Evolutionary conservation across 1,140 invertebrate species (phyloP), one percentile per base, ranked within the genome.

Genomic region (Melipona quadrifasciata): DNA sequence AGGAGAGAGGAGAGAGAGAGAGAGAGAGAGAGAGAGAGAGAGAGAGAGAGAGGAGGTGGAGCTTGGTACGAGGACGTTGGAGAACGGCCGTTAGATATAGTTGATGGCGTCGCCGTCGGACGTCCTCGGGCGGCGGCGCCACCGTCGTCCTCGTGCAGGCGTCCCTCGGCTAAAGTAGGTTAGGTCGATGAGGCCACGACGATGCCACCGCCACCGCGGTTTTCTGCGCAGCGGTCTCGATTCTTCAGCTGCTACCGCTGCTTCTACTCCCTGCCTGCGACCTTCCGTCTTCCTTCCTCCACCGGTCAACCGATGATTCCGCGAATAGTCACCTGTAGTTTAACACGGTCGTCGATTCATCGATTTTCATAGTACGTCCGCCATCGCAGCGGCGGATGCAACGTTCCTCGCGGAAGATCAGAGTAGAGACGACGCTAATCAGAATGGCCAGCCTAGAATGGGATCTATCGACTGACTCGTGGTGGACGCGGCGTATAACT

Each of bases 151-250:
- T 87, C 89, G 91, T 86, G 86, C 88, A 70, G 84, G 87, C 86
- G 87, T 91, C 88, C 86, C 88, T 88, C 89, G 76, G 74, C 75
- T 86, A 86, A 93, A 93, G 92, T 93, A 92, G 92, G 92, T 93
- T 93, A 93, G 92, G 92, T 93, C 92, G 92, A 93, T 92, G 92
- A 92, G 91, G 86, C 92, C 89, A 92, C 91, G 85, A 91, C 89
- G 89, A 88, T 89, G 86, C 85, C 77, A 27, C 77, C 53, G n/a
- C 51, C 34, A 71, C 57, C 91, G 85, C 71, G 86, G 86, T 91
- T 47, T 91, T 93, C 91, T 93, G 92, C 91, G 92, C 92, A 93
- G 91, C 92, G 88, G 79, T 92, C 88, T 93, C 87, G 85, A 92
- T 92, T 91, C 88, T 68, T 31, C 24, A 57, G 53, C 31, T 53